Conservation (phyloP, 2,113 vertebrate species). For the Rutilus rutilus region DNA sequence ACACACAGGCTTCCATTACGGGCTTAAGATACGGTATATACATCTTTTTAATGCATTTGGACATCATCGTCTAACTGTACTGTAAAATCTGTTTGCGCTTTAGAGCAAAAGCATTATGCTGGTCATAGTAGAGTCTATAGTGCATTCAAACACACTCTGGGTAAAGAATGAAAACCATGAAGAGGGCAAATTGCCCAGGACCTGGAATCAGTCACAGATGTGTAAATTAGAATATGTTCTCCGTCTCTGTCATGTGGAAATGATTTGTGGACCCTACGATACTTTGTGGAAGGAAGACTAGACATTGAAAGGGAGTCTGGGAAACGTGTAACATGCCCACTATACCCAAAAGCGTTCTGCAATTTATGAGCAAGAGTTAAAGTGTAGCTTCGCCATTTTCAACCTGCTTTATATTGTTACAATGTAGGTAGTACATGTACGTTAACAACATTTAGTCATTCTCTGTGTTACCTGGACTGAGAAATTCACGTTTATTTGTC, state of each 20-base stretch:
- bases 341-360: background rate
- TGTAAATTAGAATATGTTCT: constrained; percentile 57
- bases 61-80: background rate
- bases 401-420: too few species aligned
- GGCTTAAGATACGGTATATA: background rate
- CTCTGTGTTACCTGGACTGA: too few species aligned
- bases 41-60: background rate
- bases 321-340: constrained; percentile 48
- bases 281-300: constrained; percentile 53
- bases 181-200: constrained; percentile 49
- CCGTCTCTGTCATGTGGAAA: constrained; percentile 61
- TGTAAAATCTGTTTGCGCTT: constrained; percentile 6
- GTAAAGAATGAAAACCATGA: constrained; percentile 30
- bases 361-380: background rate
- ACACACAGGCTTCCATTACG: background rate
- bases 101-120: constrained; percentile 3
- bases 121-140: background rate
- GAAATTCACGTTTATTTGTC: too few species aligned
- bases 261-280: constrained; percentile 61
- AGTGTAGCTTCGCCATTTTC: too few species aligned
- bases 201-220: constrained; percentile 64
- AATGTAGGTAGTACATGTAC: too few species aligned
- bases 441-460: too few species aligned
- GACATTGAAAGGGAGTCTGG: constrained; percentile 25
- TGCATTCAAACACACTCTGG: background rate